These are phyloP conservation scores for Burhinus bistriatus DNA, from an alignment of 2,113 vertebrate species.

Conservation along the genomic window DNA sequence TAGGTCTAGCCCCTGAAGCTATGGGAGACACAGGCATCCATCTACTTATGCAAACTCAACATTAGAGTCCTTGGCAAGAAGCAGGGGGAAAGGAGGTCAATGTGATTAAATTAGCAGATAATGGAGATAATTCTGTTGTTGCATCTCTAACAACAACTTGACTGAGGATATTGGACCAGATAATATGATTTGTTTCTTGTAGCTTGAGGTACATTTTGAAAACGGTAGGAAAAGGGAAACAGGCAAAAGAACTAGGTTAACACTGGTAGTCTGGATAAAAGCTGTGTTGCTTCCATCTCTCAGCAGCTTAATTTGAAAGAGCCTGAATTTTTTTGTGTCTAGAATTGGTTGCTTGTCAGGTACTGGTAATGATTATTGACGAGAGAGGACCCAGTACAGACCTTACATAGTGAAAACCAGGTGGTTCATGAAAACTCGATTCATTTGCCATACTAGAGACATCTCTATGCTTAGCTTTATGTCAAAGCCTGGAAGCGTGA, in stretches of 20 bases:
- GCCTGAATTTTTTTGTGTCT: not conserved
- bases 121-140: not conserved
- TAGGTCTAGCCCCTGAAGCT: not conserved
- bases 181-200: not conserved
- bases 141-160: not conserved
- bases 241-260: not conserved
- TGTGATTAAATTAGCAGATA: constrained; percentile 1
- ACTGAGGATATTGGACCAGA: not conserved
- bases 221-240: not conserved
- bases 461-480: not conserved
- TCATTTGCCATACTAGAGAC: not conserved
- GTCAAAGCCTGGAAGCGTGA: not conserved
- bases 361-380: not conserved
- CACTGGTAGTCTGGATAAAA: not conserved
- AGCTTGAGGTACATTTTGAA: not conserved
- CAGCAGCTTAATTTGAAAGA: not conserved
- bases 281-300: not conserved
- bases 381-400: not conserved
- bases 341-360: not conserved
- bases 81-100: not conserved
- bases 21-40: not conserved
- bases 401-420: not conserved
- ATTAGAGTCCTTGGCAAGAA: not conserved
- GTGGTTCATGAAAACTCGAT: not conserved
- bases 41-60: not conserved